Base-by-base conservation (phyloP, 2,888 invertebrate species). In the Oscheius myriophilus region DNA sequence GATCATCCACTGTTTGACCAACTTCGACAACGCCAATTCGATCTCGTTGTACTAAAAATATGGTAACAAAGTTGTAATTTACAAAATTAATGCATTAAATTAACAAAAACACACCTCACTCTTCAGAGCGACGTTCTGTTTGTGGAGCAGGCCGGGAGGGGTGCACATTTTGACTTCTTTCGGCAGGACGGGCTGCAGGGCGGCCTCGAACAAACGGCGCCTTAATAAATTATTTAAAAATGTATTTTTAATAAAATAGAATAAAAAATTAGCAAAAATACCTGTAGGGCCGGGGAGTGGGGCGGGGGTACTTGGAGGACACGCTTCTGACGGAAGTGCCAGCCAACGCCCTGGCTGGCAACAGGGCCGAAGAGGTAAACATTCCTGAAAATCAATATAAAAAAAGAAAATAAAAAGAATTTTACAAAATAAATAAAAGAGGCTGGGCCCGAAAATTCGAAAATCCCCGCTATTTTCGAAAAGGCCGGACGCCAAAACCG, bases 221-320 rank as follows among this genome's bases (percentile, higher is more conserved):
- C 76, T 76, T 45, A n/a, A 76, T 65, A n/a, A n/a, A 4, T 53
- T 41, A 58, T 14, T 25, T 53, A 53, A 53, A 7, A 25, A 58
- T 6, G 9, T 9, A 33, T 33, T 33, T 33, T 33, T 33, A 33
- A 33, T 33, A 33, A 33, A 6, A 55, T 26, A 39, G 25, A 21
- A 25, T 2, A 6, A 42, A 53, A 23, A 68, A 52, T 16, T 26
- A 18, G 21, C 16, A 49, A 46, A 43, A 21, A 52, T 49, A 77
- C 77, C 69, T 78, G 67, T 80, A 84, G 16, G 75, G 74, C 46
- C 84, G 71, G 21, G 84, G 84, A 45, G 80, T 80, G 18, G 83
- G 84, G 9, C 73, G 52, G 1, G 79, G 78, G 68, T 84, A 84
- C 59, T 84, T 84, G 2, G 82, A 82, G 1, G 84, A 84, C 3